These are phyloP conservation scores for Tilapia sparmanii DNA, from an alignment of 2,113 vertebrate genomes.

Conservation along the genomic window DNA sequence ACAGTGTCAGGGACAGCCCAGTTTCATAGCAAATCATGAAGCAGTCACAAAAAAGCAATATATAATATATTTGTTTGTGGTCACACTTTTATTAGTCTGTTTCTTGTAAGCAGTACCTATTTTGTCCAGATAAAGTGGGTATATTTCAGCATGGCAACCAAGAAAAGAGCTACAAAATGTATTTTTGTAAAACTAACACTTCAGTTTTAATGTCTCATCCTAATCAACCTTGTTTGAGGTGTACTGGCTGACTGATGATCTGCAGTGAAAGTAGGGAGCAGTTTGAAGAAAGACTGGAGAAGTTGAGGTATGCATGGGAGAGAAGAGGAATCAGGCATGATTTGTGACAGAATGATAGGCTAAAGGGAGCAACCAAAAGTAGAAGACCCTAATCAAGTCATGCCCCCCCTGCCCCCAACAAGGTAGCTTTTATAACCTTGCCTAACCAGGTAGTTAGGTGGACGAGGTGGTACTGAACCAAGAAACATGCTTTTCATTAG, in stretches of 20 bases:
- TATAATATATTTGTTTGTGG: background rate
- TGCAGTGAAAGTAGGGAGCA: background rate
- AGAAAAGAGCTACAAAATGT: background rate
- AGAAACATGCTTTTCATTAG: background rate
- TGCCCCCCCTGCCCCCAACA: background rate
- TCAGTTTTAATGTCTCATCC: background rate
- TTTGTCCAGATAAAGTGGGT: background rate
- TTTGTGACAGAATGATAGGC: background rate
- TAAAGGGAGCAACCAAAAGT: background rate
- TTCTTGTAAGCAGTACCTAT: background rate
- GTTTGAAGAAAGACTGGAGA: background rate
- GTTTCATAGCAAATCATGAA: background rate
- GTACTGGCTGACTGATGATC: background rate
- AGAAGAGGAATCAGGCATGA: background rate
- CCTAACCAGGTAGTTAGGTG: background rate
- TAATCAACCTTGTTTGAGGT: background rate
- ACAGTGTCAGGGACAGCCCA: background rate
- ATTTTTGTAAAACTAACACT: background rate
- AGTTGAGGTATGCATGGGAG: background rate
- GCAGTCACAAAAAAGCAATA: background rate
- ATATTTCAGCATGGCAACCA: background rate
- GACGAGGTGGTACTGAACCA: background rate
- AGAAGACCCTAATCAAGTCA: background rate
- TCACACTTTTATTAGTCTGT: background rate
- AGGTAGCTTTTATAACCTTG: background rate